Evolutionary conservation across 2,113 vertebrate species (phyloP), one percentile per base, ranked within the genome.

Genomic region (Protomyctophum bolini): DNA sequence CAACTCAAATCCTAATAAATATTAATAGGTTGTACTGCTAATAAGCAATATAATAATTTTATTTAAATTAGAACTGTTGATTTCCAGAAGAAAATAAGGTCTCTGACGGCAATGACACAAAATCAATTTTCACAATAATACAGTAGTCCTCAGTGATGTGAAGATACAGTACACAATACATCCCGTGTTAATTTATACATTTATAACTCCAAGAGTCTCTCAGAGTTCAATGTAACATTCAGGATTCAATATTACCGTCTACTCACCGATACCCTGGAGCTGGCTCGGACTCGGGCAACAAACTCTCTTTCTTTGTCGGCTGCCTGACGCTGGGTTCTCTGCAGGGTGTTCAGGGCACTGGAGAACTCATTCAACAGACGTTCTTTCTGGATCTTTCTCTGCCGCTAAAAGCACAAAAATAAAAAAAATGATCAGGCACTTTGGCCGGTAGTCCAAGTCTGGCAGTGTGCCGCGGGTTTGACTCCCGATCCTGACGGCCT

Each of bases 321-420:
- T 28, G 95, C 97, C 57, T 96, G 91, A 62, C 97, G 92, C 88
- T 99, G 98, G 29, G 93, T 94, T 75, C 91, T 95, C 55, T 99
- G 98, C 84, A 99, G 97, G 76, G 91, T 94, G 56, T 94, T 95
- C 59, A 99, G 88, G 0, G 95, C 92, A 2, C 94, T 90, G 56
- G 95, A 95, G 84, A 99, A 99, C 70, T 99, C 97, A 4, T 89
- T 95, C 77, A 99, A 86, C 33, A 99, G 90, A 21, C 97, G 94
- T 29, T 99, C 97, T 84, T 94, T 97, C 87, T 98, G 97, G 67
- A 99, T 90, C 87, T 97, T 99, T 58, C 95, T 96, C 83, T 99
- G 97, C 68, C 97, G 93, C 97, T 99, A 47, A 79, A 21, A 21
- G 21, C 21, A 21, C 21, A 21, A 21, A 21, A 21, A 21, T 1